Percentiles rank a stretch among this genome's conserved stretches.
Evolutionary conservation across 2,888 invertebrate species (phyloP).

Genomic region (Ectropis crepuscularia): DNA sequence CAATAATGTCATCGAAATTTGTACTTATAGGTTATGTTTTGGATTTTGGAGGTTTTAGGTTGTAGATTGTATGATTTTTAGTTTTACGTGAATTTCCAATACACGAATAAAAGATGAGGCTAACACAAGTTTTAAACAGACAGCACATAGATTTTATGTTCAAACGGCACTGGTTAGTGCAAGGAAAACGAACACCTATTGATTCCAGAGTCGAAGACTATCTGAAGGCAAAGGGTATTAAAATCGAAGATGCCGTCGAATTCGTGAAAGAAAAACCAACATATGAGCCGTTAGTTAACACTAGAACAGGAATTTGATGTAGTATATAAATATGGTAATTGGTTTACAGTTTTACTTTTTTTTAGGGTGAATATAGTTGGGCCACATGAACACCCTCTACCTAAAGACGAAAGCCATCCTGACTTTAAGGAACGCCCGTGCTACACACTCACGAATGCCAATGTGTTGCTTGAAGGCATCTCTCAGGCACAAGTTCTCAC

Average conservation of each 20-base stretch:
- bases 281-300: slow-evolving; percentile 57
- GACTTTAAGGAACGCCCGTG: slow-evolving; percentile 87
- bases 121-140: slow-evolving; percentile 85
- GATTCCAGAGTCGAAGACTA: slow-evolving; percentile 83
- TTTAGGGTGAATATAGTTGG: slow-evolving; percentile 75
- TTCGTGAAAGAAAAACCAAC: slow-evolving; percentile 75
- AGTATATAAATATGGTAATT: neutral
- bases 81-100: neutral
- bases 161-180: slow-evolving; percentile 89
- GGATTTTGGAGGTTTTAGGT: slow-evolving; percentile 22
- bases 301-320: neutral
- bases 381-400: slow-evolving; percentile 63
- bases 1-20: neutral
- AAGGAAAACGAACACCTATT: slow-evolving; percentile 85
- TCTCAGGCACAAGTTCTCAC: slow-evolving; percentile 92
- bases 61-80: neutral
- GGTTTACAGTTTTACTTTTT: neutral
- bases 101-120: slow-evolving; percentile 82
- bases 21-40: neutral
- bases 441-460: slow-evolving; percentile 84
- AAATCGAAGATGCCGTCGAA: slow-evolving; percentile 86
- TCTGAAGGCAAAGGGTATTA: slow-evolving; percentile 84
- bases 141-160: slow-evolving; percentile 91
- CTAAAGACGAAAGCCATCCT: slow-evolving; percentile 86
- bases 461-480: slow-evolving; percentile 89